Conservation (phyloP, 2,113 vertebrate genomes). For the Chamaea fasciata region DNA sequence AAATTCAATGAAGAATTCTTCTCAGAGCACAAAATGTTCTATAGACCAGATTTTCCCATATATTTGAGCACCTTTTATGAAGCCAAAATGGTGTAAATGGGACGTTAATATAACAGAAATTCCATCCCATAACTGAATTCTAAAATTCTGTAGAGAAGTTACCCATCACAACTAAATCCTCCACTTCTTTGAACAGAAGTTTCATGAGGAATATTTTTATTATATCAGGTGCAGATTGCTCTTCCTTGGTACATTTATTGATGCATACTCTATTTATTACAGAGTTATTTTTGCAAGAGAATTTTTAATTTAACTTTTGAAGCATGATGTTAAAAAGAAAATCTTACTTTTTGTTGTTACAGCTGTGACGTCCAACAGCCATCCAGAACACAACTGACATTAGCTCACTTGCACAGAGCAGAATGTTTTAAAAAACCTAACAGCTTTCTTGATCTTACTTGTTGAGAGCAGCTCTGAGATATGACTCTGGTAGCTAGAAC, state of each 20-base stretch:
- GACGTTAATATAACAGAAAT: not conserved
- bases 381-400: not conserved
- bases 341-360: conserved; percentile 37
- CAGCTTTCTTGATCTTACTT: conserved; percentile 2
- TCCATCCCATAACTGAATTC: not conserved
- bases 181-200: not conserved
- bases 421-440: not conserved
- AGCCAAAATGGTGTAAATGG: not conserved
- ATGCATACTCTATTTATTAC: conserved; percentile 21
- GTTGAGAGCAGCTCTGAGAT: not conserved
- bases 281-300: conserved; percentile 20
- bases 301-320: conserved; percentile 51
- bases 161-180: not conserved
- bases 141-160: not conserved
- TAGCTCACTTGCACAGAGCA: not conserved
- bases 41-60: not conserved
- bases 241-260: conserved; percentile 26
- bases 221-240: conserved; percentile 36
- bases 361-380: conserved; percentile 11
- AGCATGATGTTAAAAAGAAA: conserved; percentile 39
- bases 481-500: not conserved
- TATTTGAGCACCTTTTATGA: not conserved
- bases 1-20: not conserved
- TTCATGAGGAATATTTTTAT: conserved; percentile 19
- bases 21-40: not conserved